These are phyloP conservation scores for Triops cancriformis DNA, from an alignment of 1,140 invertebrate genomes.

Conservation along the genomic window DNA sequence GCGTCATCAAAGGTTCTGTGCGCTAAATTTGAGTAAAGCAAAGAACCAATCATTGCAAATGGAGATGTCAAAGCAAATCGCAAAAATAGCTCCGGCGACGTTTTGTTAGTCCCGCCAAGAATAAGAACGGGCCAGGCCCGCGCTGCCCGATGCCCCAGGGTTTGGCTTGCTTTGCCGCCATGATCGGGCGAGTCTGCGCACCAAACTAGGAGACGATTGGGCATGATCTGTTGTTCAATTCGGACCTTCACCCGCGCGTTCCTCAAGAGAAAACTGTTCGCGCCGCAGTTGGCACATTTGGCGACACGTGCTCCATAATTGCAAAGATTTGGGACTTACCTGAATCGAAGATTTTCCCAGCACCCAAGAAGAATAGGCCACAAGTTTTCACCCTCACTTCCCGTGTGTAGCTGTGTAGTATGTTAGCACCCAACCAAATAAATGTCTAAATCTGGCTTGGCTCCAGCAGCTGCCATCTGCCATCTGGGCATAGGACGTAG, in stretches of 20 bases:
- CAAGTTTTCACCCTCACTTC: conserved; percentile 13
- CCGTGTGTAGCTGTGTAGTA: conserved; percentile 4
- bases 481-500: neutral
- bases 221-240: conserved; percentile 6
- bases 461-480: conserved; percentile 11
- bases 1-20: no score
- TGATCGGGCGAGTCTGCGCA: conserved; percentile 11
- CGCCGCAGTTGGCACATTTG: conserved; percentile 3
- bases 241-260: conserved; percentile 11
- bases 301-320: neutral
- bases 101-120: neutral
- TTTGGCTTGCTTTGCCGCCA: conserved; percentile 9
- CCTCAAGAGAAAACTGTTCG: neutral
- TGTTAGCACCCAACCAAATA: conserved; percentile 13
- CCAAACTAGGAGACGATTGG: conserved; percentile 4
- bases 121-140: neutral
- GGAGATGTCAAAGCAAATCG: neutral
- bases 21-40: neutral
- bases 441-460: conserved; percentile 13
- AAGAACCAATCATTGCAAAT: neutral
- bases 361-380: neutral
- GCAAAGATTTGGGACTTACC: neutral
- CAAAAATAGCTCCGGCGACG: neutral
- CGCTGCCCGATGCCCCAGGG: neutral
- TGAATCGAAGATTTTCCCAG: neutral